Evolutionary conservation across 2,888 invertebrate species (phyloP), one percentile per base, ranked within the genome.

Genomic region (Athalia circularis): DNA sequence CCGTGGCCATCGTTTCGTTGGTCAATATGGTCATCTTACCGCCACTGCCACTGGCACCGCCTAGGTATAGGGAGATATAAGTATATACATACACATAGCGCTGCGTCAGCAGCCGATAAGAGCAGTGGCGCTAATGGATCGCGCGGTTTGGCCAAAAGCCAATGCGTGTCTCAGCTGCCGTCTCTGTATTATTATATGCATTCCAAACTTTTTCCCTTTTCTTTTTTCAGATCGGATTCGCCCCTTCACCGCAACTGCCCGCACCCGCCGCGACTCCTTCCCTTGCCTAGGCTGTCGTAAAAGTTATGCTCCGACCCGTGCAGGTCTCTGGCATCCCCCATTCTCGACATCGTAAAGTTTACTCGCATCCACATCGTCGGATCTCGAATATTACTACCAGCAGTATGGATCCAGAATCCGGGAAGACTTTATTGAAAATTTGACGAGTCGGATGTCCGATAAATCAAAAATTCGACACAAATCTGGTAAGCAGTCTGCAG

Each of bases 101-200:
- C 86, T 82, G 84, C 86, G 86, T 88, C 86, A 88, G 87, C 87
- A 86, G 85, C 86, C 87, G 88, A 88, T 87, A 86, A 88, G 75
- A 62, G 29, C 29, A 29, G 85, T 86, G 84, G 79, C 82, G 84
- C 85, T 87, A 87, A 87, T 86, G 86, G 85, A 79, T 83, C 80
- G 81, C 82, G 83, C 65, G 68, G 64, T 82, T 84, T 87, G 87
- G 87, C 87, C 79, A 82, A 84, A 85, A 83, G 87, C 87, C 87
- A 87, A 79, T 84, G 83, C 83, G 83, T 84, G 78, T 62, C 74
- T 43, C 62, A 52, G 62, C 68, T 48, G n/a, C 50, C 62, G 43
- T 75, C 62, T 75, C 47, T 64, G 62, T 15, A 75, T 62, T 29
- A 29, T 29, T 52, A 62, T 64, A 75, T 74, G 62, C 74, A 61